These are phyloP conservation scores for Ennomos erosarius DNA, from an alignment of 2,888 invertebrate species.

Conservation along the genomic window DNA sequence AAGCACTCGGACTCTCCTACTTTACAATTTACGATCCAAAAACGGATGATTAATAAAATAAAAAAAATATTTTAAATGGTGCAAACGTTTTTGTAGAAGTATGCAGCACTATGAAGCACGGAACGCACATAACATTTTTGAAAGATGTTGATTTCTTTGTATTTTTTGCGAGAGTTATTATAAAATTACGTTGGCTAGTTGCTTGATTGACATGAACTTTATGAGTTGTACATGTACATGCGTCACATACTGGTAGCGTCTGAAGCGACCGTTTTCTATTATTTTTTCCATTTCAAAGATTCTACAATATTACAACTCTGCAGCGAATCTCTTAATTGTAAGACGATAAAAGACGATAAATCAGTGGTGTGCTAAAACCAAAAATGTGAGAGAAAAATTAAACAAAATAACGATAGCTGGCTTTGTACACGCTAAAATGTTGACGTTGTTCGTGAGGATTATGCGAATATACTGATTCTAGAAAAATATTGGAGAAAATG, in stretches of 20 bases:
- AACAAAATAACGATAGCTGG: slow-evolving; percentile 45
- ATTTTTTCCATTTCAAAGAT: neutral
- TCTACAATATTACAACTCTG: too few relatives aligned
- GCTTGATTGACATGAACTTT: too few relatives aligned
- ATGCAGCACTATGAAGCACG: too few relatives aligned
- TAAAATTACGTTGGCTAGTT: too few relatives aligned
- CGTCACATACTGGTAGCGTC: too few relatives aligned
- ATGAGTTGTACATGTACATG: too few relatives aligned
- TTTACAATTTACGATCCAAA: slow-evolving; percentile 5
- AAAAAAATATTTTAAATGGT: too few relatives aligned
- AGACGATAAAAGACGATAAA: slow-evolving; percentile 44
- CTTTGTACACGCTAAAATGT: slow-evolving; percentile 53
- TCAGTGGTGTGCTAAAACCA: slow-evolving; percentile 37
- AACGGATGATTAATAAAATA: neutral
- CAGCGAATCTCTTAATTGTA: slow-evolving; percentile 35
- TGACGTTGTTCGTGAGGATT: slow-evolving; percentile 54
- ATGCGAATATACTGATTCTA: slow-evolving; percentile 52
- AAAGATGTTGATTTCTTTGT: too few relatives aligned
- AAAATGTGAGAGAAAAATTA: slow-evolving; percentile 44
- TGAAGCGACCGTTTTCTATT: too few relatives aligned
- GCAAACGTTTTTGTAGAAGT: too few relatives aligned
- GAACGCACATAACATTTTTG: too few relatives aligned
- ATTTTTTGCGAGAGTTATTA: too few relatives aligned
- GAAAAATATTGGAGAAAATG: slow-evolving; percentile 4
- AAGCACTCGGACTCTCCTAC: slow-evolving; percentile 9